These are phyloP conservation scores for Apamea crenata DNA, from an alignment of 2,888 invertebrate genomes.

Conservation along the genomic window DNA sequence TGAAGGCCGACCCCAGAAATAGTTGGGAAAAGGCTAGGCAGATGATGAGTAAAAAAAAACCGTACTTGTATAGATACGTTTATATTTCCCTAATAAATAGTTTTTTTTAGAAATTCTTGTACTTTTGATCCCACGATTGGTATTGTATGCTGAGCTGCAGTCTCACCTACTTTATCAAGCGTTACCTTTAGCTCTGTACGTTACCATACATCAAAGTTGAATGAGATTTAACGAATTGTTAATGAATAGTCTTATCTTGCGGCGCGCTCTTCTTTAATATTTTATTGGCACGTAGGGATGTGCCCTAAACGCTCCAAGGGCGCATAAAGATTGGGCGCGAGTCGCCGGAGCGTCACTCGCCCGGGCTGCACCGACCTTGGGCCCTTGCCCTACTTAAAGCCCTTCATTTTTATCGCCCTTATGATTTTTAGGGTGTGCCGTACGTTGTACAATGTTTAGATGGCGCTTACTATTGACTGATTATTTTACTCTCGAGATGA, in stretches of 20 bases:
- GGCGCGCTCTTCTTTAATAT: constrained; percentile 69
- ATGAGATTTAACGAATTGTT: constrained; percentile 66
- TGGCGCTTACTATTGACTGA: constrained; percentile 63
- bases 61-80: background rate
- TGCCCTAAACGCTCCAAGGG: constrained; percentile 75
- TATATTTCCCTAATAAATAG: background rate
- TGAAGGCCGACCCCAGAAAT: too few species aligned
- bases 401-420: constrained; percentile 63
- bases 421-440: constrained; percentile 53
- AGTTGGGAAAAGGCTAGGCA: too few species aligned
- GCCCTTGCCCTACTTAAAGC: constrained; percentile 77
- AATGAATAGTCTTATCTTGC: constrained; percentile 69
- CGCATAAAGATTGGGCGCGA: constrained; percentile 74
- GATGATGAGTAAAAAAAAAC: background rate
- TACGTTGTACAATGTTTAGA: constrained; percentile 42
- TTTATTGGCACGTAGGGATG: constrained; percentile 67
- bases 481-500: constrained; percentile 67
- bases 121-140: background rate
- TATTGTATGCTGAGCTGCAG: background rate
- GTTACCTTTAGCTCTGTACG: constrained; percentile 8
- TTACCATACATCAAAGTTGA: constrained; percentile 59
- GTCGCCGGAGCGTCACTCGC: constrained; percentile 70
- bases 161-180: constrained; percentile 6
- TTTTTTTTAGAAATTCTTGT: background rate
- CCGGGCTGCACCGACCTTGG: constrained; percentile 84